Conservation (phyloP, 2,113 vertebrate species). For the Larimichthys polyactis region DNA sequence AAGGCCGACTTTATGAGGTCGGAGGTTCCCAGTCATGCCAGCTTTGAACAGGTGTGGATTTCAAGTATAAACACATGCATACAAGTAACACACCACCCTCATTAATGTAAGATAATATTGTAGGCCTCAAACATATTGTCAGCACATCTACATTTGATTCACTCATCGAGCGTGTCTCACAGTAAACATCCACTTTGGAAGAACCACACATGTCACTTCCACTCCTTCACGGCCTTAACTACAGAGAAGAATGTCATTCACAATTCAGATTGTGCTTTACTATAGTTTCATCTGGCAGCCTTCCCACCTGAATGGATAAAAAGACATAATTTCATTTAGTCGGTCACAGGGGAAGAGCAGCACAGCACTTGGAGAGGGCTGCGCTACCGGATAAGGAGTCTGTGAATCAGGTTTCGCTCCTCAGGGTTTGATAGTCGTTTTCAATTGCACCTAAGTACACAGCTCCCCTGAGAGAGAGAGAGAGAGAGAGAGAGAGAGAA, state of each 20-base stretch:
- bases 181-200: conserved; percentile 60
- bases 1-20: neutral
- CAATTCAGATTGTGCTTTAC: conserved; percentile 62
- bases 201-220: conserved; percentile 47
- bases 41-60: conserved; percentile 15
- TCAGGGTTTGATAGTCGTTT: conserved; percentile 74
- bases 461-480: conserved; percentile 63
- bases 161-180: conserved; percentile 34
- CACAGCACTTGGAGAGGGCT: conserved; percentile 55
- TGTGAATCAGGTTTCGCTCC: conserved; percentile 74
- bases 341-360: conserved; percentile 54
- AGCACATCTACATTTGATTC: conserved; percentile 37
- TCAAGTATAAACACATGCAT: neutral
- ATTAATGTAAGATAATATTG: conserved; percentile 22
- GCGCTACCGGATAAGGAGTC: conserved; percentile 62
- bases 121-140: conserved; percentile 28
- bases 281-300: conserved; percentile 50
- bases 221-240: conserved; percentile 35
- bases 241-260: conserved; percentile 45
- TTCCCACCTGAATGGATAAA: conserved; percentile 70
- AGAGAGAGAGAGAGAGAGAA: conserved; percentile 10
- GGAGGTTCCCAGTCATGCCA: neutral
- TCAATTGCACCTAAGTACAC: conserved; percentile 74
- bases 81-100: neutral
- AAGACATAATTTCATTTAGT: conserved; percentile 73